Base-by-base conservation (phyloP, 1,140 invertebrate genomes). In the Conopomorpha cramerella region DNA sequence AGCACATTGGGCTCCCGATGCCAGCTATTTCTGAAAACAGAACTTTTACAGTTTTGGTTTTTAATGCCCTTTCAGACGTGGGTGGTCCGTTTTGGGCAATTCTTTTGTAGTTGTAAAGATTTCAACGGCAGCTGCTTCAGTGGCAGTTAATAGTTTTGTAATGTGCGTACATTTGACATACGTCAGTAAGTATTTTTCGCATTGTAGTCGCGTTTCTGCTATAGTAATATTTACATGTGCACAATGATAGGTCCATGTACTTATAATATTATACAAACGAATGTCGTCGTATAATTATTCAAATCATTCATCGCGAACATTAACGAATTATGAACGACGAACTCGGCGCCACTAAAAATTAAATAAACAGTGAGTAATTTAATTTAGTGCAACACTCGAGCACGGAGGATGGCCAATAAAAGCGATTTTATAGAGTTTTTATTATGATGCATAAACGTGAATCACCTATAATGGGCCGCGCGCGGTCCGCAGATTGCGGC, bases 401-500 rank as follows among this genome's bases (percentile, higher is more conserved):
- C 61, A 51, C 66, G 62, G 68, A 68, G 64, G 58, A 65, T 61
- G 51, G 66, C 64, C 68, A 68, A 73, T 73, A 71, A 73, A 64
- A 45, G 51, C 45, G 40, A 60, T 62, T 71, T 73, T 65, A 71
- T 68, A 44, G 62, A 52, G 27, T 59, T 73, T 73, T 73, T 73
- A 73, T 71, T 70, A 64, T 70, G 68, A 73, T 61, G 58, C 65
- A 68, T 68, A 65, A 65, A 64, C 62, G 55, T 65, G 60, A 62
- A 73, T 68, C 60, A 68, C 50, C 47, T 53, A 57, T 65, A 63
- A 71, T 61, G 62, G 55, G 30, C 30, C 34, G 39, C 34, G 37
- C 38, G 19, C 38, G 30, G 46, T n/a, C n/a, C n/a, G n/a, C n/a
- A n/a, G n/a, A n/a, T n/a, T n/a, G n/a, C n/a, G n/a, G n/a, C n/a